A percentile compares a stretch with the other conserved stretches of the same genome.
phyloP scores from a whole-genome alignment of 2,113 vertebrate species.

The Petroica traversi region DNA sequence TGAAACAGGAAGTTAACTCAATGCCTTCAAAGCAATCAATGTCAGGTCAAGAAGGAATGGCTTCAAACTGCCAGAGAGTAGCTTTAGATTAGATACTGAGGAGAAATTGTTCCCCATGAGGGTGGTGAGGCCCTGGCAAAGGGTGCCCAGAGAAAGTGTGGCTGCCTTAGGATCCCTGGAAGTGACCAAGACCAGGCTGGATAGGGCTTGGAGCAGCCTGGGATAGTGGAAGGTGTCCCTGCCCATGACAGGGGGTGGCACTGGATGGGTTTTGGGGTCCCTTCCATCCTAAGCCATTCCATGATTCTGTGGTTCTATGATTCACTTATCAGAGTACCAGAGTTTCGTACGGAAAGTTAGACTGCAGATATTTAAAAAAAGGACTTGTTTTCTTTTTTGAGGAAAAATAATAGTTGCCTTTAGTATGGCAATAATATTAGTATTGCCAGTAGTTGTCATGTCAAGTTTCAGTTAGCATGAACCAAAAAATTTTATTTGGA shows the following conservation, averaged over 20 bases:
- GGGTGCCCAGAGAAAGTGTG: not conserved
- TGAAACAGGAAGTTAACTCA: not conserved
- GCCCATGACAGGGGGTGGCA: not conserved
- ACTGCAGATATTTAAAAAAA: not conserved
- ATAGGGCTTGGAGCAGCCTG: rapidly evolving
- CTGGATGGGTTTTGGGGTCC: not conserved
- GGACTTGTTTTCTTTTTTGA: not conserved
- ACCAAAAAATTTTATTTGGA: not conserved
- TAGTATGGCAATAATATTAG: not conserved
- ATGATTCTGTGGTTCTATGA: not conserved
- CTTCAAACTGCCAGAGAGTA: not conserved
- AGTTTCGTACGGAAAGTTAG: not conserved
- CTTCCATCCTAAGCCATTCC: not conserved
- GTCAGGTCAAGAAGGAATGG: not conserved
- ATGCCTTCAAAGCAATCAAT: not conserved
- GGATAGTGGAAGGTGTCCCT: not conserved
- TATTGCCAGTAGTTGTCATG: not conserved
- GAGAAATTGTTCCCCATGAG: not conserved
- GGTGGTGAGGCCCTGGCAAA: not conserved
- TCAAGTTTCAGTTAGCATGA: not conserved
- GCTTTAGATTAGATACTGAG: not conserved
- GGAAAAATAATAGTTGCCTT: not conserved
- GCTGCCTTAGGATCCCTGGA: not conserved
- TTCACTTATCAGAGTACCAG: not conserved
- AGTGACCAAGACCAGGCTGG: not conserved